These are phyloP conservation scores for Callocephalon fimbriatum DNA, from an alignment of 2,113 vertebrate species.

Conservation along the genomic window DNA sequence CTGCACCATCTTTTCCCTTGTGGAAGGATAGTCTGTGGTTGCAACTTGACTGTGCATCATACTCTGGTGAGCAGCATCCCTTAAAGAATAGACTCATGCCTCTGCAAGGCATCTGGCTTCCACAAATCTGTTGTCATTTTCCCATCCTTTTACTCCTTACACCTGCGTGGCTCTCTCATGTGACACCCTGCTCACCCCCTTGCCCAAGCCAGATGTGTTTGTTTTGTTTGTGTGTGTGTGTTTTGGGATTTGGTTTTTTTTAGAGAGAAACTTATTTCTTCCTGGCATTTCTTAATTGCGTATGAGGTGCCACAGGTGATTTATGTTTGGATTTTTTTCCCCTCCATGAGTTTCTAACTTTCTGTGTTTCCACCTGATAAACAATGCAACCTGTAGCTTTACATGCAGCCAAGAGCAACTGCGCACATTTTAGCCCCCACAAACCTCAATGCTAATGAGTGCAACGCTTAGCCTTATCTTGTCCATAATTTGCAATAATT, in stretches of 20 bases:
- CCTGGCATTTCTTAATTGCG: neutral
- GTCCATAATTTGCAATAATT: neutral
- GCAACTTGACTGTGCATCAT: neutral
- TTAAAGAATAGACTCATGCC: neutral
- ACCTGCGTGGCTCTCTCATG: fast-evolving
- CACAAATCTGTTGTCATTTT: neutral
- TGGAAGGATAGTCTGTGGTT: neutral
- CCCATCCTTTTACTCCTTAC: neutral
- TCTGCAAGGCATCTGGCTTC: neutral
- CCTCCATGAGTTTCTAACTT: neutral
- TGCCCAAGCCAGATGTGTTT: neutral
- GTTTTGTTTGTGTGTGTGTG: neutral
- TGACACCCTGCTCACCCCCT: neutral
- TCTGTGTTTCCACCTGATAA: neutral
- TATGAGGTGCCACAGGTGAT: neutral
- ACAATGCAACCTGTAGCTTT: neutral
- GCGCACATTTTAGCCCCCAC: neutral
- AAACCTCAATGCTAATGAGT: neutral
- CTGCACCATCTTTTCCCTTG: neutral
- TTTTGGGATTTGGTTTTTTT: neutral
- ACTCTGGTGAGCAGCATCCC: neutral
- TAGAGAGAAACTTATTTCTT: neutral
- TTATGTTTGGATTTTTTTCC: neutral
- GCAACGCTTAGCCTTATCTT: neutral
- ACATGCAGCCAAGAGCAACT: neutral